Conservation (phyloP, 1,140 invertebrate genomes). For the Bombus waltoni region DNA sequence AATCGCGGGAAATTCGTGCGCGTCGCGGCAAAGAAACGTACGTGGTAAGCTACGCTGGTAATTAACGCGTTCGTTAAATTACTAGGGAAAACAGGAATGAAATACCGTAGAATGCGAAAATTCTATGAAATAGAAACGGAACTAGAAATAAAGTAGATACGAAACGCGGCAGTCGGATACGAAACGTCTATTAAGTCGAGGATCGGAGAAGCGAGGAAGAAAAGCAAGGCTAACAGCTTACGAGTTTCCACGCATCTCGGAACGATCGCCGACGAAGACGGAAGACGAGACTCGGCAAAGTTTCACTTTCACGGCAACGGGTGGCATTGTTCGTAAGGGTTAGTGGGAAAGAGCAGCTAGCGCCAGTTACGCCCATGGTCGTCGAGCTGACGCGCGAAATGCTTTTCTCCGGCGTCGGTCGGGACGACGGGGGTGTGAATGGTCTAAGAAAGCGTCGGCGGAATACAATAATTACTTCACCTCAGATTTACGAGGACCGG, state of each 20-base stretch:
- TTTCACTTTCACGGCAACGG: background rate
- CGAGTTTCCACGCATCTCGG: background rate
- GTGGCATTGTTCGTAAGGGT: conserved; percentile 18
- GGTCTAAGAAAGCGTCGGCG: conserved; percentile 78
- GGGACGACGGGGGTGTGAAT: conserved; percentile 70
- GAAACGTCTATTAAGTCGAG: background rate
- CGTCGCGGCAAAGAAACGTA: background rate
- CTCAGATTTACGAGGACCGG: conserved; percentile 81
- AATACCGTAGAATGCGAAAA: background rate
- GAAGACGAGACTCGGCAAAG: background rate
- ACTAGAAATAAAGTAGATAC: background rate
- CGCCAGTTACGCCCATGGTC: conserved; percentile 76
- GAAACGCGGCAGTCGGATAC: background rate
- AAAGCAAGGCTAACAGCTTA: background rate
- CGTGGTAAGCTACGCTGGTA: background rate
- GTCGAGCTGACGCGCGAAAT: conserved; percentile 78
- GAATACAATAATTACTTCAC: conserved; percentile 83
- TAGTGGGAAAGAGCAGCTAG: conserved; percentile 51
- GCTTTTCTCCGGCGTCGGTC: conserved; percentile 66
- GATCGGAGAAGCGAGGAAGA: background rate
- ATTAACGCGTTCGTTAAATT: background rate
- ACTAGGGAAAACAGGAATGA: background rate
- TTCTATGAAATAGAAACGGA: background rate
- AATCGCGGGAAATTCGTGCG: background rate
- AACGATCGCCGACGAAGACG: background rate